Conservation (phyloP, 1,140 invertebrate species). For the Bilobella aurantiaca region DNA sequence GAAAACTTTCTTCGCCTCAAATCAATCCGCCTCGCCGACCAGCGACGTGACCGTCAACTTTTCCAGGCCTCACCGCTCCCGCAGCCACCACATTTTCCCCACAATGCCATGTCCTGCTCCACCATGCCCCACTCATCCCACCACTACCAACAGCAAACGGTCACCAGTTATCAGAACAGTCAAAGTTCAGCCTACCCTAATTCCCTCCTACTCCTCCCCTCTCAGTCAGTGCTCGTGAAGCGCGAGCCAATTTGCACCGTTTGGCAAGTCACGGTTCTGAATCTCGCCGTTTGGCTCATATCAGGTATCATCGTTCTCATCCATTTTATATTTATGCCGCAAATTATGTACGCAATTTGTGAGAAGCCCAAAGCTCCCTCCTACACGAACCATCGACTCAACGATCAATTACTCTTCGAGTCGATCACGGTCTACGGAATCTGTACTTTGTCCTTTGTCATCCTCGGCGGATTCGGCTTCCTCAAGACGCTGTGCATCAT, state of each 20-base stretch:
- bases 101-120: background rate
- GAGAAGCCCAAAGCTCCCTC: background rate
- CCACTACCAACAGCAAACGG: background rate
- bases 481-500: constrained; percentile 33
- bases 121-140: background rate
- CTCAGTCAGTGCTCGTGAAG: background rate
- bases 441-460: constrained; percentile 25
- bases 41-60: constrained; percentile 15
- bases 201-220: background rate
- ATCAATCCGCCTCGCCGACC: constrained; percentile 19
- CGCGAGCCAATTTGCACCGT: constrained; percentile 26
- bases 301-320: constrained; percentile 26
- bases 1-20: constrained; percentile 33
- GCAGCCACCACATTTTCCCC: background rate
- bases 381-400: background rate
- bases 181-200: background rate
- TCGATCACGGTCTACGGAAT: constrained; percentile 25
- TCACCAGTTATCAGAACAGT: background rate
- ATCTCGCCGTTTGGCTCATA: constrained; percentile 28
- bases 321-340: constrained; percentile 31
- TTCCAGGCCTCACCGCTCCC: background rate
- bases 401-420: constrained; percentile 21
- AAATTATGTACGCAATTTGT: constrained; percentile 32
- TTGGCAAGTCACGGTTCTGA: constrained; percentile 34
- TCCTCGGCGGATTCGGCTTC: constrained; percentile 31